Conservation (phyloP, 2,888 invertebrate species). For the Parnassius smintheus region DNA sequence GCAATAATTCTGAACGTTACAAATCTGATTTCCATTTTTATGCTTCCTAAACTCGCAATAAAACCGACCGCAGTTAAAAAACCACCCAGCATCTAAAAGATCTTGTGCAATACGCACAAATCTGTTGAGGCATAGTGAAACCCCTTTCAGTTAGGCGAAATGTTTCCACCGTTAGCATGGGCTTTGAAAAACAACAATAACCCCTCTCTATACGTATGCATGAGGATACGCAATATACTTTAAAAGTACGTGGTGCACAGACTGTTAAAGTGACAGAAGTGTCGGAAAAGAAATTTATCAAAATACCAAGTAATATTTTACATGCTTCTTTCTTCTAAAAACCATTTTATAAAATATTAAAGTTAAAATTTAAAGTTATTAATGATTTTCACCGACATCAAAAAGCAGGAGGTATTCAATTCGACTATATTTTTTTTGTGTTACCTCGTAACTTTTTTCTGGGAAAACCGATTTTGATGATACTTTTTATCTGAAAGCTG, state of each 20-base stretch:
- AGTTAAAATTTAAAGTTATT: too few species aligned
- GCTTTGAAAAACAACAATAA: slow-evolving; percentile 79
- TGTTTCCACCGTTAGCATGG: slow-evolving; percentile 48
- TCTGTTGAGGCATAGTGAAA: slow-evolving; percentile 58
- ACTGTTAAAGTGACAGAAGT: slow-evolving; percentile 27
- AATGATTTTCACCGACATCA: too few species aligned
- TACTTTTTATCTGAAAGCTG: too few species aligned
- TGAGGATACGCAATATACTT: slow-evolving; percentile 74
- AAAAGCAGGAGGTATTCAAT: too few species aligned
- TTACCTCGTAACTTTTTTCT: too few species aligned
- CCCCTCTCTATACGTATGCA: slow-evolving; percentile 62
- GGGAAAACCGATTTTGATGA: too few species aligned
- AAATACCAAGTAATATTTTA: too few species aligned
- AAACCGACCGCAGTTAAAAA: slow-evolving; percentile 64
- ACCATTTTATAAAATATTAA: neutral
- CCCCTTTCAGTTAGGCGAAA: slow-evolving; percentile 61
- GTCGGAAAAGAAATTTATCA: neutral
- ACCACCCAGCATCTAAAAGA: slow-evolving; percentile 47
- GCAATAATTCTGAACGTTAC: slow-evolving; percentile 22
- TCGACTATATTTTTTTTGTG: too few species aligned
- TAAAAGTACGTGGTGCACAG: slow-evolving; percentile 57
- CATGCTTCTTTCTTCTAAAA: too few species aligned
- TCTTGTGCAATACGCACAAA: slow-evolving; percentile 55
- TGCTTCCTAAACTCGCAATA: slow-evolving; percentile 71
- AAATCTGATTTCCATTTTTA: slow-evolving; percentile 69